A percentile compares a stretch with the other conserved stretches of the same genome.
Conservation (phyloP, 2,888 invertebrate species). For the Augiades crinisus region DNA sequence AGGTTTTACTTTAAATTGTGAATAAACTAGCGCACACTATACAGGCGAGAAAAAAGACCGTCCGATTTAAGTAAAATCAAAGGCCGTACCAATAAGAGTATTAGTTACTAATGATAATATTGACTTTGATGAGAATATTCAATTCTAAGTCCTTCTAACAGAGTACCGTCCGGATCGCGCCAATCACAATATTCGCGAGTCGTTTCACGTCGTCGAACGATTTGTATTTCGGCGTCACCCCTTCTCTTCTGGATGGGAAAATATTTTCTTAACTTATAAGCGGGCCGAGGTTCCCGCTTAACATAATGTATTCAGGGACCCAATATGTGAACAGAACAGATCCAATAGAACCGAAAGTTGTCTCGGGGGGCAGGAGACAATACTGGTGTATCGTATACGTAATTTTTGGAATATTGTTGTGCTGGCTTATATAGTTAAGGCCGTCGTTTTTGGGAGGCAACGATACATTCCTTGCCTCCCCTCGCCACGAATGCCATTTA, state of each 20-base stretch:
- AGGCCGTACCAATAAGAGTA: too few species aligned
- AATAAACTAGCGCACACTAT: too few species aligned
- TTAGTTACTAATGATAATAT: too few species aligned
- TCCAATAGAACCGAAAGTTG: slow-evolving; percentile 33
- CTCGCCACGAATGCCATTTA: too few species aligned
- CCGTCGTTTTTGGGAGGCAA: neutral
- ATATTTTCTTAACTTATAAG: slow-evolving; percentile 34
- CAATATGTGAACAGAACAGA: slow-evolving; percentile 38
- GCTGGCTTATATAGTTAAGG: neutral
- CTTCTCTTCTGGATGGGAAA: slow-evolving; percentile 26
- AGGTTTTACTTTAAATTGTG: too few species aligned
- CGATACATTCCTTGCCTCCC: too few species aligned
- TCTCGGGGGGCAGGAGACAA: slow-evolving; percentile 22
- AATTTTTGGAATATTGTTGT: neutral
- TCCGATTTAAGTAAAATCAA: too few species aligned
- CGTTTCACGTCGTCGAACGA: slow-evolving; percentile 1
- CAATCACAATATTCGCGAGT: slow-evolving; percentile 2
- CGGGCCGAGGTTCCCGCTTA: slow-evolving; percentile 35
- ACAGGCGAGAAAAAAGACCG: too few species aligned
- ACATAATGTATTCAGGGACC: slow-evolving; percentile 41
- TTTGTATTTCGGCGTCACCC: slow-evolving; percentile 15
- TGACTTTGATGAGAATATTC: too few species aligned
- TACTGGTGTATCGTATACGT: slow-evolving; percentile 7
- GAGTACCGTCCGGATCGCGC: too few species aligned
- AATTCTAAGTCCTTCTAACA: too few species aligned